Evolutionary conservation across 2,888 invertebrate genomes (phyloP).

Genomic region (Lepidochrysops patricia): DNA sequence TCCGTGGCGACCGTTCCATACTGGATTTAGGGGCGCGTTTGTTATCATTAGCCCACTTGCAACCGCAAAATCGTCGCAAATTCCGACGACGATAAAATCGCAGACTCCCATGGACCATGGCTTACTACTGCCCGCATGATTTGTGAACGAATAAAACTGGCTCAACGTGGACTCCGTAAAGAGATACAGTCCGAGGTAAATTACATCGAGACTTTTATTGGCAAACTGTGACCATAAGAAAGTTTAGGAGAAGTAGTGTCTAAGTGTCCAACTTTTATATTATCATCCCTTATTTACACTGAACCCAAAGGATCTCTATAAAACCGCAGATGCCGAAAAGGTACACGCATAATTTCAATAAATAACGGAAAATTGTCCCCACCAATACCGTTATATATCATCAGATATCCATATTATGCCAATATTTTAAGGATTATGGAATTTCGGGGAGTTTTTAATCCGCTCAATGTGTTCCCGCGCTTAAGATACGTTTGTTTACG

Average conservation of each 20-base stretch:
- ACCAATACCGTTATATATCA: slow-evolving; percentile 43
- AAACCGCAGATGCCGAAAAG: slow-evolving; percentile 45
- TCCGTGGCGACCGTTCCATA: slow-evolving; percentile 49
- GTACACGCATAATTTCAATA: slow-evolving; percentile 44
- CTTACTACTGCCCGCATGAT: slow-evolving; percentile 23
- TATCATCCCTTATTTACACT: slow-evolving; percentile 57
- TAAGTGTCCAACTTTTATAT: slow-evolving; percentile 43
- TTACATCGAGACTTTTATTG: slow-evolving; percentile 61
- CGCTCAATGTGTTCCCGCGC: slow-evolving; percentile 1
- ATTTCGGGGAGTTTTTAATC: background rate
- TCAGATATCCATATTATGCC: slow-evolving; percentile 45
- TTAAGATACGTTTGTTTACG: slow-evolving; percentile 5
- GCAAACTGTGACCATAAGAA: slow-evolving; percentile 51
- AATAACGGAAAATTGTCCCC: slow-evolving; percentile 53
- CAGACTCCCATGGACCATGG: slow-evolving; percentile 13
- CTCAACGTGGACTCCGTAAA: slow-evolving; percentile 42
- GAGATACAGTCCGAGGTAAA: slow-evolving; percentile 52
- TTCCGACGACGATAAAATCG: slow-evolving; percentile 31
- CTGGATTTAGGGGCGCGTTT: slow-evolving; percentile 52
- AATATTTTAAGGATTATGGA: slow-evolving; percentile 27
- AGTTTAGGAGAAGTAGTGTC: slow-evolving; percentile 48
- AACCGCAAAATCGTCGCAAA: slow-evolving; percentile 26
- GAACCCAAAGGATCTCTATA: slow-evolving; percentile 35
- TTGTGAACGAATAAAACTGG: slow-evolving; percentile 41
- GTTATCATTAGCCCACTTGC: slow-evolving; percentile 45